These are phyloP conservation scores for Anaspis maculata DNA, from an alignment of 2,888 invertebrate genomes.

Conservation along the genomic window DNA sequence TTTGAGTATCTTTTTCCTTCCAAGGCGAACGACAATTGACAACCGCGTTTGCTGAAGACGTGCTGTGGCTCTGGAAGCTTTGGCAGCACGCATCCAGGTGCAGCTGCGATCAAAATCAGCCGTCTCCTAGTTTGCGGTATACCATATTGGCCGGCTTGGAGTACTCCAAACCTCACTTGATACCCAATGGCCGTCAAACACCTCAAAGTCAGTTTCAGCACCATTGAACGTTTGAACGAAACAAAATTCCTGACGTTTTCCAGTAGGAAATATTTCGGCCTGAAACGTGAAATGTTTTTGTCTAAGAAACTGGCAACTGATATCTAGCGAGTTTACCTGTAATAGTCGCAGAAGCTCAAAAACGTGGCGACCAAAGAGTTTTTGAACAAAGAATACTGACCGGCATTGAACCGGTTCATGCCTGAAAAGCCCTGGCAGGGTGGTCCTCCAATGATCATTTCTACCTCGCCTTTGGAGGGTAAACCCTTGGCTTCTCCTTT, in stretches of 20 bases:
- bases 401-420: constrained; percentile 79
- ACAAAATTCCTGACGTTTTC: constrained; percentile 85
- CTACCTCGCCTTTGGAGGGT: constrained; percentile 72
- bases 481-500: constrained; percentile 35
- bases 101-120: constrained; percentile 68
- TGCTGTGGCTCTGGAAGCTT: constrained; percentile 71
- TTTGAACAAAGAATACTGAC: constrained; percentile 78
- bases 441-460: constrained; percentile 77
- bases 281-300: no score
- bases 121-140: constrained; percentile 74
- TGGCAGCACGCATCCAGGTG: constrained; percentile 68
- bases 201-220: constrained; percentile 67
- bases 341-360: constrained; percentile 78
- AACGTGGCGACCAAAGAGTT: constrained; percentile 77
- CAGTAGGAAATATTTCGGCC: constrained; percentile 70
- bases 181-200: constrained; percentile 78
- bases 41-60: constrained; percentile 61
- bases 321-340: no score
- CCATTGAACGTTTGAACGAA: constrained; percentile 71
- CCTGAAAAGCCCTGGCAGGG: constrained; percentile 87
- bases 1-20: constrained; percentile 46
- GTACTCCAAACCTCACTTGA: constrained; percentile 77
- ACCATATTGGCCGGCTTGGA: constrained; percentile 81
- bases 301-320: no score
- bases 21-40: constrained; percentile 53